These are phyloP conservation scores for Squalus acanthias DNA, from an alignment of 2,797 vertebrate genomes.

Conservation along the genomic window DNA sequence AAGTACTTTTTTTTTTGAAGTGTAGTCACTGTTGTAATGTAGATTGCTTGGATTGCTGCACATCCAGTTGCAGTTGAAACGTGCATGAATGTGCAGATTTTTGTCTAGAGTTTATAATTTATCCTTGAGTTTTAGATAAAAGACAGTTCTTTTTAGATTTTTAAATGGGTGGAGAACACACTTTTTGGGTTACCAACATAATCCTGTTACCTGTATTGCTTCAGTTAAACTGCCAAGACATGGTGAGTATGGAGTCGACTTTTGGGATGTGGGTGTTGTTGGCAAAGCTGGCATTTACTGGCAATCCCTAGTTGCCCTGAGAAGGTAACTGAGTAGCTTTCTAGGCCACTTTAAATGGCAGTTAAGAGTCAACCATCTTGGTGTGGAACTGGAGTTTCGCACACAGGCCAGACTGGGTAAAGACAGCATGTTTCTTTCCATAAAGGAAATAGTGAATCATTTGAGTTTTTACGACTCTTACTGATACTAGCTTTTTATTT, in stretches of 20 bases:
- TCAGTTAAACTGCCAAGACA: background rate
- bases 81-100: background rate
- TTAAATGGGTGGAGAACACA: background rate
- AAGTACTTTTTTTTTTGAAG: no score
- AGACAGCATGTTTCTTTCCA: background rate
- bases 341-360: background rate
- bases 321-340: background rate
- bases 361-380: background rate
- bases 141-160: background rate
- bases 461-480: background rate
- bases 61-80: background rate
- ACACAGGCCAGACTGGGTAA: background rate
- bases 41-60: background rate
- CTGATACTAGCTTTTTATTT: background rate
- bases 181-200: background rate
- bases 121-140: background rate
- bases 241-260: background rate
- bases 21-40: background rate
- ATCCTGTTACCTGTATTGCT: background rate
- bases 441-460: background rate
- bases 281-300: background rate
- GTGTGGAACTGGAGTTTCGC: background rate
- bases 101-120: background rate
- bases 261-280: background rate
- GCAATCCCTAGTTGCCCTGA: background rate